A percentile compares a stretch with the other conserved stretches of the same genome.
phyloP scores from a whole-genome alignment of 2,888 invertebrate genomes.

The Fragum whitleyi region DNA sequence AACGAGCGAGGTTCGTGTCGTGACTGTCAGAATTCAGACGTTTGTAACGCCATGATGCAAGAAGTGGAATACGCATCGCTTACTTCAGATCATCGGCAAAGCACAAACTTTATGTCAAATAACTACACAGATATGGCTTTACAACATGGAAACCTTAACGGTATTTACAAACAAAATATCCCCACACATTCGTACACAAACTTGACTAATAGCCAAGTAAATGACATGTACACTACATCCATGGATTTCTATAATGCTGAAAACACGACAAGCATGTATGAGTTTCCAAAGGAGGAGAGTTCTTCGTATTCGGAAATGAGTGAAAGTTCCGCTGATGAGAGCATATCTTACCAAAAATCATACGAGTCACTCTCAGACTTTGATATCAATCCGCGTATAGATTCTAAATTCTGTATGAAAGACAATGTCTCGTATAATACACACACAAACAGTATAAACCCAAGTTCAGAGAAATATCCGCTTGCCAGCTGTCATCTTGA shows the following conservation, averaged over 20 bases:
- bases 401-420: constrained; percentile 48
- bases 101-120: constrained; percentile 47
- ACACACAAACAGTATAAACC: background rate
- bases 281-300: constrained; percentile 82
- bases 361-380: constrained; percentile 68
- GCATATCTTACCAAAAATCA: constrained; percentile 70
- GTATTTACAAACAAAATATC: constrained; percentile 49
- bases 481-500: background rate
- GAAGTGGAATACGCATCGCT: constrained; percentile 78
- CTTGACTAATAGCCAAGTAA: constrained; percentile 51
- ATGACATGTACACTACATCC: constrained; percentile 45
- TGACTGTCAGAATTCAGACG: constrained; percentile 84
- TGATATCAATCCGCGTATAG: constrained; percentile 25
- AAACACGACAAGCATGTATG: constrained; percentile 77
- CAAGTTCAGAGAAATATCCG: constrained; percentile 39
- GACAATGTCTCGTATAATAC: constrained; percentile 21
- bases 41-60: constrained; percentile 83
- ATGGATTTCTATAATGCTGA: constrained; percentile 78
- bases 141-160: constrained; percentile 42
- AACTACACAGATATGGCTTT: constrained; percentile 48
- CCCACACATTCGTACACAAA: constrained; percentile 55
- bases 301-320: constrained; percentile 84
- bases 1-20: constrained; percentile 84
- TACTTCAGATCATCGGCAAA: constrained; percentile 65
- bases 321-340: constrained; percentile 83